A percentile compares a stretch with the other conserved stretches of the same genome.
Conservation (phyloP, 2,888 invertebrate genomes). For the Exocentrus adspersus region DNA sequence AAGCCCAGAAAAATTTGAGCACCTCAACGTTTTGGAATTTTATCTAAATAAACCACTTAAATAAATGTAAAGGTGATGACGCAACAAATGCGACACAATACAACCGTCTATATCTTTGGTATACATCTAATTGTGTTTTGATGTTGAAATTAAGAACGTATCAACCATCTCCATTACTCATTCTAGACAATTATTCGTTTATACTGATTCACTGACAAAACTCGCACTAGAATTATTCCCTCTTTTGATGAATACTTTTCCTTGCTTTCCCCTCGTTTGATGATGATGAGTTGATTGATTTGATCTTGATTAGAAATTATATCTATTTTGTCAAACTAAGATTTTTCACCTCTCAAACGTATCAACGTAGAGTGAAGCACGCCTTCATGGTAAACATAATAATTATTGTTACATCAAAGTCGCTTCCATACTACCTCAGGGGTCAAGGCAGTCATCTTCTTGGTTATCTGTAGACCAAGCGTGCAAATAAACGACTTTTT, state of each 20-base stretch:
- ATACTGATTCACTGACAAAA: no score
- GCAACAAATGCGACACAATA: not conserved
- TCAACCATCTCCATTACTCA: not conserved
- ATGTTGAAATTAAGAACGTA: not conserved
- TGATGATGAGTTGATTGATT: no score
- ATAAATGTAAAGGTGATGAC: not conserved
- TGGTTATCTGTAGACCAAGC: conserved; percentile 1
- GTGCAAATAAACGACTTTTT: conserved; percentile 4
- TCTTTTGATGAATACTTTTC: no score
- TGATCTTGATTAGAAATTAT: no score
- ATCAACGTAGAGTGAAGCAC: not conserved
- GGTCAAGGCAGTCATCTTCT: conserved; percentile 20
- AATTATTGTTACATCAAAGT: conserved; percentile 7
- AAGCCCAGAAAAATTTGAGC: no score
- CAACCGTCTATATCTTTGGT: not conserved
- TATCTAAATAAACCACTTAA: no score
- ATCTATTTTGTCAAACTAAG: no score
- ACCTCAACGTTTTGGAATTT: no score
- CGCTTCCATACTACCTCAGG: no score
- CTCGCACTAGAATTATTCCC: no score
- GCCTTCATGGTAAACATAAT: not conserved
- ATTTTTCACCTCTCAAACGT: no score
- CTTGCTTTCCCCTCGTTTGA: no score
- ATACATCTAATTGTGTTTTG: not conserved
- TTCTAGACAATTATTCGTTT: not conserved